Percentiles rank a stretch among this genome's conserved stretches.
phyloP scores from a whole-genome alignment of 1,140 invertebrate genomes.

The Tetragnatha versicolor region DNA sequence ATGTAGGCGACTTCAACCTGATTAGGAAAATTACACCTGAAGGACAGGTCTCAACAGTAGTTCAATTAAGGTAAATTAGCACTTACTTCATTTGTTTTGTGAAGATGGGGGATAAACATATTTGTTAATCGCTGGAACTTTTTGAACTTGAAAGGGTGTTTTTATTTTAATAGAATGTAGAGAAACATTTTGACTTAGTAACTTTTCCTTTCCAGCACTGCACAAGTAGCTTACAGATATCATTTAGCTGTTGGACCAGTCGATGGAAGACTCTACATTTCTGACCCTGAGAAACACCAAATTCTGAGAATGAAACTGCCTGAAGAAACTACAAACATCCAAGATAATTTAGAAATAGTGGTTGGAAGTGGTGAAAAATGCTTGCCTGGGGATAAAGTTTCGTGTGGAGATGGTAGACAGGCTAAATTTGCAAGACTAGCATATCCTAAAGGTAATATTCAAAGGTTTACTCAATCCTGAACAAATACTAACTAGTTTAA shows the following conservation, averaged over 20 bases:
- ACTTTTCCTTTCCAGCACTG: conserved; percentile 70
- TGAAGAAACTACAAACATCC: conserved; percentile 80
- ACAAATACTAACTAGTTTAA: neutral
- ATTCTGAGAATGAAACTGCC: conserved; percentile 65
- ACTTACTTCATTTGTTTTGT: too few relatives aligned
- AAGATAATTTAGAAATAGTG: conserved; percentile 85
- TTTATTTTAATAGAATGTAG: too few relatives aligned
- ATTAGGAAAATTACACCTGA: conserved; percentile 90
- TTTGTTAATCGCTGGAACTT: too few relatives aligned
- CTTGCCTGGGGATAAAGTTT: conserved; percentile 86
- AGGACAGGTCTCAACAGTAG: conserved; percentile 88
- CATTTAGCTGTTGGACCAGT: conserved; percentile 94
- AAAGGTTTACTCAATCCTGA: neutral
- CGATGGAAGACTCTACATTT: conserved; percentile 93
- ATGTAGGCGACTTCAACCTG: conserved; percentile 96
- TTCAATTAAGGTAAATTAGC: conserved; percentile 71
- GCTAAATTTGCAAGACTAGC: conserved; percentile 88
- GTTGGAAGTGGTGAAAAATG: conserved; percentile 95
- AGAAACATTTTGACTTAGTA: too few relatives aligned
- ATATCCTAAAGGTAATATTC: conserved; percentile 82
- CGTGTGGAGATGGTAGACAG: conserved; percentile 93
- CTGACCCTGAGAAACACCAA: conserved; percentile 90
- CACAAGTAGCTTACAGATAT: conserved; percentile 93
- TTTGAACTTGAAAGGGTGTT: too few relatives aligned
- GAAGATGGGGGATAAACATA: too few relatives aligned